Percentiles rank a stretch among this genome's conserved stretches.
phyloP scores from a whole-genome alignment of 2,113 vertebrate genomes.

The Mobula hypostoma region DNA sequence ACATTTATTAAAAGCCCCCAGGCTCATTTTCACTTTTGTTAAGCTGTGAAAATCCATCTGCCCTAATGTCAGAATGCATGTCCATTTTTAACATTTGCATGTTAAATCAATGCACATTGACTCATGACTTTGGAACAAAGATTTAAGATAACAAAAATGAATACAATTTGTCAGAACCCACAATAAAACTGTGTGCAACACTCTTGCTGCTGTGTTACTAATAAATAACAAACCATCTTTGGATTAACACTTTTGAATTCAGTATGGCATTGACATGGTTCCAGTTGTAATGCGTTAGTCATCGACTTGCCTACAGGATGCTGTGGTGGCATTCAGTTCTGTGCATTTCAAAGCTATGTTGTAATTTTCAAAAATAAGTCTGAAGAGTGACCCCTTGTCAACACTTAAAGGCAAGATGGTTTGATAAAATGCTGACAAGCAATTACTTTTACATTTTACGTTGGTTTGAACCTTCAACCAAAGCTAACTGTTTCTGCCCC shows the following conservation, averaged over 20 bases:
- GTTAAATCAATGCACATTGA: not conserved
- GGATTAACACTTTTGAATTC: conserved; percentile 31
- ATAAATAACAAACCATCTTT: conserved; percentile 22
- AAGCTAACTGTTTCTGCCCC: not conserved
- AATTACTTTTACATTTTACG: conserved; percentile 19
- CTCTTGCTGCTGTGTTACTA: conserved; percentile 13
- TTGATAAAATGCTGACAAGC: conserved; percentile 15
- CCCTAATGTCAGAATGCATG: not conserved
- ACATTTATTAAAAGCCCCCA: not conserved
- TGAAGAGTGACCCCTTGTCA: conserved; percentile 14
- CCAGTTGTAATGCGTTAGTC: conserved; percentile 16
- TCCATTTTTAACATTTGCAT: not conserved
- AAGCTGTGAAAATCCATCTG: not conserved
- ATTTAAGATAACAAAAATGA: conserved; percentile 20
- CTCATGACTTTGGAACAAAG: not conserved
- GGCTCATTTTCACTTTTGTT: not conserved
- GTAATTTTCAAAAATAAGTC: not conserved
- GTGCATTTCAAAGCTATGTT: not conserved
- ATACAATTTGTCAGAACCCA: conserved; percentile 32
- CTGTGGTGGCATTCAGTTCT: not conserved
- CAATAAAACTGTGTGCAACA: not conserved
- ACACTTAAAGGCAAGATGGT: conserved; percentile 12
- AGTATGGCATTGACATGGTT: conserved; percentile 11
- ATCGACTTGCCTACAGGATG: conserved; percentile 8
- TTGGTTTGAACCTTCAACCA: conserved; percentile 23